phyloP scores from a whole-genome alignment of 2,113 vertebrate species.

The Xiphorhynchus elegans region DNA sequence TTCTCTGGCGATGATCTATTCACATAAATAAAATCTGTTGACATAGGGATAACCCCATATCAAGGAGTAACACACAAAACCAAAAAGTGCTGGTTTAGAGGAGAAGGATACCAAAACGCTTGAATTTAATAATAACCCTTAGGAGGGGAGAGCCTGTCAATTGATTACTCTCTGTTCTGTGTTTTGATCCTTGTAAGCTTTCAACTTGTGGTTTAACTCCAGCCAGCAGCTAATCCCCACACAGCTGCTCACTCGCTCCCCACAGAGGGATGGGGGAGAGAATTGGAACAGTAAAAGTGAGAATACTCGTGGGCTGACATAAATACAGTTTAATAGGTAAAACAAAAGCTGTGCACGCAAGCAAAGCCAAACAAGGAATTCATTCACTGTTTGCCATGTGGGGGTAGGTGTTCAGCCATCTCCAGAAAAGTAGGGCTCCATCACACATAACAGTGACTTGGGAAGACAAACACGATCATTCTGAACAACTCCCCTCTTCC shows the following conservation, averaged over 20 bases:
- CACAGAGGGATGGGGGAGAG: neutral
- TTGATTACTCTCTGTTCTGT: neutral
- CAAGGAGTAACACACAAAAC: neutral
- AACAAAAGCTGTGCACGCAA: neutral
- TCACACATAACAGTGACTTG: too few species aligned
- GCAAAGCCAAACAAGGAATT: neutral
- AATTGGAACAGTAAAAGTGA: neutral
- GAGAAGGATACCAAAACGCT: neutral
- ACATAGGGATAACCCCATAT: rapidly evolving
- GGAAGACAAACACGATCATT: neutral
- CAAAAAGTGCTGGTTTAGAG: neutral
- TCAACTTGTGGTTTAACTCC: neutral
- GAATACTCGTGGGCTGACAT: neutral
- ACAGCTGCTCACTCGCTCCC: rapidly evolving
- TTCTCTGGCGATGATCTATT: neutral
- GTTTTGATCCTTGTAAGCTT: neutral
- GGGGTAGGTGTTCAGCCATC: neutral
- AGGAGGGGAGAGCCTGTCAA: neutral
- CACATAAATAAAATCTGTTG: neutral
- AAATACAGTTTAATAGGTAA: neutral
- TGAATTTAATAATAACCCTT: neutral
- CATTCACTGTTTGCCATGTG: neutral
- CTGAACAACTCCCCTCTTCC: rapidly evolving
- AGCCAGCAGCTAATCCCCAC: neutral
- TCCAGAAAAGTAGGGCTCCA: neutral